A percentile compares a stretch with the other conserved stretches of the same genome.
Evolutionary conservation across 2,888 invertebrate species (phyloP).

Genomic region (Machimus rusticus): DNA sequence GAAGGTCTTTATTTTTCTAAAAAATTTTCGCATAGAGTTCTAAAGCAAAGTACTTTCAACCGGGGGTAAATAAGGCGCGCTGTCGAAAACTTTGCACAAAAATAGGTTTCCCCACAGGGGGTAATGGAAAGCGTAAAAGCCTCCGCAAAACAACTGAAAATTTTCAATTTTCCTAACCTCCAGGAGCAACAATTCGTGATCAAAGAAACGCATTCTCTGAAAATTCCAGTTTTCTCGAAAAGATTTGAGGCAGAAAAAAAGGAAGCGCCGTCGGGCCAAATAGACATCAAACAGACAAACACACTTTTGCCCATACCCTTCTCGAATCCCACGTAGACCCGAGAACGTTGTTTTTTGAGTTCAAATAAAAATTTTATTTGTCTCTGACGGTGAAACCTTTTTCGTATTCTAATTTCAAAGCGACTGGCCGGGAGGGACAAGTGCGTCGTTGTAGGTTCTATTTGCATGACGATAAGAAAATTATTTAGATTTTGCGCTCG

Average conservation of each 20-base stretch:
- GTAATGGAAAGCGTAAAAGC: not conserved
- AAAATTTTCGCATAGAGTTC: not conserved
- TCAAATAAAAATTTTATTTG: not conserved
- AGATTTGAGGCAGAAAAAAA: not conserved
- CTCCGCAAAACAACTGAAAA: not conserved
- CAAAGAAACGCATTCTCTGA: conserved; percentile 12
- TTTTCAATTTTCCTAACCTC: not conserved
- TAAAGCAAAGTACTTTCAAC: not conserved
- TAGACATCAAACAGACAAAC: not conserved
- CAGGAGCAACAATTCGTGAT: not conserved
- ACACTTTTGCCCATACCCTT: not conserved
- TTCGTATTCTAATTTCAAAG: not conserved
- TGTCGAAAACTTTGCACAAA: not conserved
- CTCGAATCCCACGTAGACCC: not conserved
- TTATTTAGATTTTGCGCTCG: not conserved
- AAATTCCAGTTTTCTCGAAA: not conserved
- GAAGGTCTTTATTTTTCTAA: too few relatives aligned
- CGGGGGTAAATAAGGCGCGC: not conserved
- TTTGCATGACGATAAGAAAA: not conserved
- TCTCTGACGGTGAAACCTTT: not conserved
- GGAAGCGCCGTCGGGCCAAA: not conserved
- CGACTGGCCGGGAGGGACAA: not conserved
- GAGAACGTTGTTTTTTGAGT: not conserved
- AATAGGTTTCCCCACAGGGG: not conserved
- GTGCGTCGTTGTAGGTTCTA: not conserved